These are phyloP conservation scores for Salvelinus namaycush DNA, from an alignment of 2,113 vertebrate genomes.

Conservation along the genomic window DNA sequence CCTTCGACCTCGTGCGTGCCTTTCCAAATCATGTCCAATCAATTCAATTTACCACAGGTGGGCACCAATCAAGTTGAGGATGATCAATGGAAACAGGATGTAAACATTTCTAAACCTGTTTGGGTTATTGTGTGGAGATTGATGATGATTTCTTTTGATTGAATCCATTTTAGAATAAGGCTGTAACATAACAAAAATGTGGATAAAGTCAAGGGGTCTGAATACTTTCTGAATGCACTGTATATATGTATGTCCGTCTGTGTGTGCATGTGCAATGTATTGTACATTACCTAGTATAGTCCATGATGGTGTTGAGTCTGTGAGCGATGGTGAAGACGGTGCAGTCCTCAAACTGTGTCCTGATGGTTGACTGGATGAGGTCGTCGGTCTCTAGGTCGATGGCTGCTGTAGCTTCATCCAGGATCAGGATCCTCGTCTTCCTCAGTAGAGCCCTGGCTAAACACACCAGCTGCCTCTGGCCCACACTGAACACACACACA, in stretches of 20 bases:
- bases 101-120: too few relatives aligned
- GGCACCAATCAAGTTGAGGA: too few relatives aligned
- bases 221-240: background rate
- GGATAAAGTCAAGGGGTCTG: too few relatives aligned
- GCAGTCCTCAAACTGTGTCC: conserved; percentile 90
- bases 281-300: conserved; percentile 85
- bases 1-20: too few relatives aligned
- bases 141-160: too few relatives aligned
- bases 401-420: conserved; percentile 94
- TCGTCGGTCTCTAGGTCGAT: conserved; percentile 94
- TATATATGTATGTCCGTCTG: background rate
- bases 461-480: conserved; percentile 93
- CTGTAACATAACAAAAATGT: too few relatives aligned
- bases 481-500: conserved; percentile 72
- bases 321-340: conserved; percentile 96
- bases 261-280: background rate
- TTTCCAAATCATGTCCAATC: too few relatives aligned
- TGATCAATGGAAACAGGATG: too few relatives aligned
- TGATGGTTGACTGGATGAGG: conserved; percentile 93
- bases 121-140: too few relatives aligned
- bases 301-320: conserved; percentile 97
- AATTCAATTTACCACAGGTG: too few relatives aligned
- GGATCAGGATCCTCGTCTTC: conserved; percentile 87
- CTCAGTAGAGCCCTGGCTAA: conserved; percentile 91
- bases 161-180: too few relatives aligned